Evolutionary conservation across 2,113 vertebrate genomes (phyloP), one percentile per base, ranked within the genome.

Genomic region (Sander vitreus): DNA sequence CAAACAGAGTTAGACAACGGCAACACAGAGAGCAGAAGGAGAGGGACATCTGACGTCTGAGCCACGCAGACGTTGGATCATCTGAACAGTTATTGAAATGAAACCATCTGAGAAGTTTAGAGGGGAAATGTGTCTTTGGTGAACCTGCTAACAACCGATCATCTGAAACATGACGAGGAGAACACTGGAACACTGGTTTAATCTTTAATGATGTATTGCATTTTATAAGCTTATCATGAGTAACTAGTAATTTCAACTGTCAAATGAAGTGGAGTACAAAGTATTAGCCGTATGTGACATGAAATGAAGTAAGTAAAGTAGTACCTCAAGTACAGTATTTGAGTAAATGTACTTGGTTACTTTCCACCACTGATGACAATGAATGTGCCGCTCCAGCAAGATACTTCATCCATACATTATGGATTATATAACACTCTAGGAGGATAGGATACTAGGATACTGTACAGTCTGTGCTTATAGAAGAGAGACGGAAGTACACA

Each of bases 401-500:
- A 72, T 4, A 19, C 25, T 55, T 47, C 53, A 50, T 62, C 39
- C 36, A 15, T 45, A 59, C 13, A 33, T 53, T 47, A 69, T 69
- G 55, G 30, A 73, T 81, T 57, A 73, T 64, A 63, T 51, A 25
- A 78, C 57, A 21, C 69, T 47, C 15, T n/a, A 33, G 57, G 25
- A 48, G 53, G 51, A 72, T 4, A 19, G 27, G 27, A 27, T 27
- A 18, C 25, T 1, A 25, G 18, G 5, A 66, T 5, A 3, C 14
- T 23, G 68, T 11, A 21, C 55, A 43, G 57, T 13, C 45, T 53
- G 53, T 66, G 59, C 50, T 48, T 58, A 21, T n/a, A 76, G 73
- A 51, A 21, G 51, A 50, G 63, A 12, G 45, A 48, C 25, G 8
- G 3, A 36, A 36, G 65, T 7, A 69, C 65, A 25, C 25, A 0